A percentile compares a stretch with the other conserved stretches of the same genome.
Conservation (phyloP, 1,140 invertebrate genomes). For the Zaprionus nigranus region DNA sequence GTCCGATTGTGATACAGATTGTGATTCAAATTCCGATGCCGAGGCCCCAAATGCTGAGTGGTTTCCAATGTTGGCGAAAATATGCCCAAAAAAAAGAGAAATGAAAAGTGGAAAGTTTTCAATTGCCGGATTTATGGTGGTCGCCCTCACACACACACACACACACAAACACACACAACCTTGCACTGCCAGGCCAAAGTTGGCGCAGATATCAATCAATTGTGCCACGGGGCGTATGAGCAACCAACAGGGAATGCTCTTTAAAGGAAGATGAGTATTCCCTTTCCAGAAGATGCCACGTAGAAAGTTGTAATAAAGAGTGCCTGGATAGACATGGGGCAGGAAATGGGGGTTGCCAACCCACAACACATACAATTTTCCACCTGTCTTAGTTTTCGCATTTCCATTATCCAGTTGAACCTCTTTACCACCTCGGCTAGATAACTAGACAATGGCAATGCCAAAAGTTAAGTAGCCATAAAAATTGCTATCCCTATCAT, state of each 20-base stretch:
- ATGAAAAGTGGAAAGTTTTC: conserved; percentile 63
- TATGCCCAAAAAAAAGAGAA: conserved; percentile 13
- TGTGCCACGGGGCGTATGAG: conserved; percentile 49
- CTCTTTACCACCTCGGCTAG: not conserved
- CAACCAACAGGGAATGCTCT: conserved; percentile 5
- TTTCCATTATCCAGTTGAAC: conserved; percentile 16
- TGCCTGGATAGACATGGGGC: not conserved
- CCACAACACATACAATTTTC: conserved; percentile 12
- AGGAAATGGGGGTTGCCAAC: not conserved
- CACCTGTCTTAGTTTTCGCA: conserved; percentile 14
- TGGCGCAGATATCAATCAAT: conserved; percentile 61
- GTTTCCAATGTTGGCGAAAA: conserved; percentile 39
- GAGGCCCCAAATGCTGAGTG: conserved; percentile 23
- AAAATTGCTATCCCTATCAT: conserved; percentile 16
- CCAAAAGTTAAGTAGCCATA: conserved; percentile 24
- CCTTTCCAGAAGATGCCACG: not conserved
- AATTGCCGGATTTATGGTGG: conserved; percentile 55
- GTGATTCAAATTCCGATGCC: conserved; percentile 18
- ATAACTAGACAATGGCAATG: not conserved
- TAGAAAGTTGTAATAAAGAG: not conserved
- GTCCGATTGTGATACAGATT: conserved; percentile 21
- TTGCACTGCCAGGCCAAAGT: not conserved
- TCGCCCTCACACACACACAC: conserved; percentile 21
- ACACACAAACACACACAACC: not conserved
- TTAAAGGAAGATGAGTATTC: conserved; percentile 3